phyloP scores from a whole-genome alignment of 2,888 invertebrate genomes.

The Drosophila kokeensis region DNA sequence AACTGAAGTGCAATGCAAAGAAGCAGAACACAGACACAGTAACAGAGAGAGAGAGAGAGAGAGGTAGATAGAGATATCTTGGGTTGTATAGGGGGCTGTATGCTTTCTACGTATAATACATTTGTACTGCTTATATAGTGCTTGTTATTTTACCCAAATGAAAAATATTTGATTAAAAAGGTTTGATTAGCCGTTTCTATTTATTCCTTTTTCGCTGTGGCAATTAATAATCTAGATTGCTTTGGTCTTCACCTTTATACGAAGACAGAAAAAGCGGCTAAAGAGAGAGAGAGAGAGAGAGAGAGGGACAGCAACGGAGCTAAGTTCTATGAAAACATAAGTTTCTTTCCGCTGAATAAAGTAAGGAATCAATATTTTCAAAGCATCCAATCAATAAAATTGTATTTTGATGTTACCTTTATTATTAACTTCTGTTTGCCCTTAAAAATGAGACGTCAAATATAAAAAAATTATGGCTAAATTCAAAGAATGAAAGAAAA shows the following conservation, averaged over 20 bases:
- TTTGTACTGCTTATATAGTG: conserved; percentile 21
- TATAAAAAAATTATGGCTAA: background rate
- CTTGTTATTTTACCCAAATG: conserved; percentile 45
- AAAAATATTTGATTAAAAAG: conserved; percentile 43
- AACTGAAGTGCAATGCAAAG: conserved; percentile 33
- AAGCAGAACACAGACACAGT: background rate
- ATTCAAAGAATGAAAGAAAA: background rate
- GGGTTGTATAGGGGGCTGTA: background rate
- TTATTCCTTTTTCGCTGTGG: background rate
- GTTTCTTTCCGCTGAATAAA: conserved; percentile 1
- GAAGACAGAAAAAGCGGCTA: background rate
- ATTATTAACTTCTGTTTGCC: background rate
- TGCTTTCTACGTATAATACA: conserved; percentile 20
- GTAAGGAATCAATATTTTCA: background rate
- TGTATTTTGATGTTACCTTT: background rate
- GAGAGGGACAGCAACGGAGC: background rate
- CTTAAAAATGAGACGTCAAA: background rate
- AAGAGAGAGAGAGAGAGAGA: background rate
- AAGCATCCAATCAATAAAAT: background rate
- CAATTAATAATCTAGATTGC: background rate
- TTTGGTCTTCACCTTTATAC: background rate
- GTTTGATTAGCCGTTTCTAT: conserved; percentile 39
- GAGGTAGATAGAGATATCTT: background rate
- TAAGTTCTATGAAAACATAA: background rate
- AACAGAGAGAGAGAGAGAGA: background rate